A percentile compares a stretch with the other conserved stretches of the same genome.
These are phyloP conservation scores for Apis mellifera DNA, from an alignment of 1,140 invertebrate genomes.

Conservation along the genomic window DNA sequence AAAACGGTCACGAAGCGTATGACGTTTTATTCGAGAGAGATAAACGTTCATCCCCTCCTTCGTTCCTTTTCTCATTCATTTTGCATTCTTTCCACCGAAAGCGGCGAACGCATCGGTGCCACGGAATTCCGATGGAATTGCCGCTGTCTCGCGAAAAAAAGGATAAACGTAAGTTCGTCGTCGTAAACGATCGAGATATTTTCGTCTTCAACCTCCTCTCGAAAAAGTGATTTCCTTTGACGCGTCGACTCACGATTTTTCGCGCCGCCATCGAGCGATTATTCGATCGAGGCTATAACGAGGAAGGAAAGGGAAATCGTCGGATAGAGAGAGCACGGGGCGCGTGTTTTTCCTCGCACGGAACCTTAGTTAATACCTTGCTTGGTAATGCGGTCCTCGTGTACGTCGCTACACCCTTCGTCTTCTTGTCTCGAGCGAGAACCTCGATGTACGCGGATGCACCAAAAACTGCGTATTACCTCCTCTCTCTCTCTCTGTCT, in stretches of 20 bases:
- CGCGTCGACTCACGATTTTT: neutral
- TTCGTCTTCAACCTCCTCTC: neutral
- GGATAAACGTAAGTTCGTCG: neutral
- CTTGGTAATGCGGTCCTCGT: conserved; percentile 65
- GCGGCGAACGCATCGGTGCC: neutral
- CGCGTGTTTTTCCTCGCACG: conserved; percentile 7
- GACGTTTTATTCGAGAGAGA: conserved; percentile 40
- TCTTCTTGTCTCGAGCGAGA: conserved; percentile 55
- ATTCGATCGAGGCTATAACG: neutral
- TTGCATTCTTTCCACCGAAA: conserved; percentile 38
- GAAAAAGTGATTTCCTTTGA: too few relatives aligned
- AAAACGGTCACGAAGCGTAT: conserved; percentile 50
- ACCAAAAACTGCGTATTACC: conserved; percentile 57
- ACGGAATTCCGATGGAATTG: conserved; percentile 35
- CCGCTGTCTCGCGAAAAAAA: neutral
- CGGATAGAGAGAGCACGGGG: too few relatives aligned
- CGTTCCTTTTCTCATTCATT: conserved; percentile 26
- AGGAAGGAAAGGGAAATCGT: neutral
- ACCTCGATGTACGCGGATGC: conserved; percentile 5
- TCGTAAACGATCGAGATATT: conserved; percentile 35
- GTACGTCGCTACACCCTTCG: conserved; percentile 60
- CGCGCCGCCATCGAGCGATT: neutral
- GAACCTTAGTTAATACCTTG: conserved; percentile 57
- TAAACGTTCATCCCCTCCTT: too few relatives aligned
- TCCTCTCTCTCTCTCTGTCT: neutral